A percentile compares a stretch with the other conserved stretches of the same genome.
Conservation (phyloP, 2,113 vertebrate species). For the Menidia beryllina region DNA sequence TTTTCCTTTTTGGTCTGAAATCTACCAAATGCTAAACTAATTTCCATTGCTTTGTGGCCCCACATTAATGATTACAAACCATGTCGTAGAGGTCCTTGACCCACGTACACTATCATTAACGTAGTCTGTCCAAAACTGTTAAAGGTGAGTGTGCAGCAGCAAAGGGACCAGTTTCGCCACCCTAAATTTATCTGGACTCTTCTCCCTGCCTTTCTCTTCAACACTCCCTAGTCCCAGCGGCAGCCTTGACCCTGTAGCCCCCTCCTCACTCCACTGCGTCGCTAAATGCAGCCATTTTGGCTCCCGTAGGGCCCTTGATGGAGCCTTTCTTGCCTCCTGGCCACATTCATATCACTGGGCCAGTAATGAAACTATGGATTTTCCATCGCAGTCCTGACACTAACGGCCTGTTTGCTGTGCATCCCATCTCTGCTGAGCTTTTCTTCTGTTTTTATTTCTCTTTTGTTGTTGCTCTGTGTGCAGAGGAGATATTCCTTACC, state of each 20-base stretch:
- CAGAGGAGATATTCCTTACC: slow-evolving; percentile 14
- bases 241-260: slow-evolving; percentile 75
- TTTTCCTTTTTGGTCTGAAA: too few species aligned
- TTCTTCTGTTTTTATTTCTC: too few species aligned
- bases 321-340: slow-evolving; percentile 65
- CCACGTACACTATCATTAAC: slow-evolving; percentile 5
- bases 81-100: slow-evolving; percentile 33
- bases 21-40: too few species aligned
- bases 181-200: slow-evolving; percentile 62
- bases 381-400: slow-evolving; percentile 75
- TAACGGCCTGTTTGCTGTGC: slow-evolving; percentile 72
- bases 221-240: slow-evolving; percentile 62
- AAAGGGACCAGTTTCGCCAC: slow-evolving; percentile 39
- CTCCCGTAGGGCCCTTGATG: slow-evolving; percentile 74
- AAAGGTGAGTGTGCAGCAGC: slow-evolving; percentile 32
- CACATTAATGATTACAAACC: slow-evolving; percentile 21
- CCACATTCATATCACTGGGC: slow-evolving; percentile 75
- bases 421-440: slow-evolving; percentile 55
- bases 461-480: too few species aligned
- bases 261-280: slow-evolving; percentile 70
- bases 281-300: slow-evolving; percentile 78
- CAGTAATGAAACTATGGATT: slow-evolving; percentile 84
- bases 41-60: slow-evolving; percentile 9
- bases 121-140: slow-evolving; percentile 11
- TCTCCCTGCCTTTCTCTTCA: slow-evolving; percentile 33